phyloP scores from a whole-genome alignment of 2,113 vertebrate genomes.

The Oceanites oceanicus region DNA sequence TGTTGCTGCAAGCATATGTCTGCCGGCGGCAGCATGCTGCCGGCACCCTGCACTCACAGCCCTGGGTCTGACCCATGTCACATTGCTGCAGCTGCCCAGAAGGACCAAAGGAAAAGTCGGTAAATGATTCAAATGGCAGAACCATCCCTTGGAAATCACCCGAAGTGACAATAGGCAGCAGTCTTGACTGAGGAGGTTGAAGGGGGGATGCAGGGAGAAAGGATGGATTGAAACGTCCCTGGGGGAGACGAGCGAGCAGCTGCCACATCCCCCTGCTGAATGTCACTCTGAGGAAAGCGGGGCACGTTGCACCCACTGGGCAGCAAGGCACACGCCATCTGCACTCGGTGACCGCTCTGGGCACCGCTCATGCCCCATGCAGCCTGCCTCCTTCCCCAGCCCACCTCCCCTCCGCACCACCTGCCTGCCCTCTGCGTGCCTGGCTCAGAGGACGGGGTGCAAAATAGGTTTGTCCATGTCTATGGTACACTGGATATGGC shows the following conservation, averaged over 20 bases:
- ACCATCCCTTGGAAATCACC: not conserved
- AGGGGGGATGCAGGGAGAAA: not conserved
- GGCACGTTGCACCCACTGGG: not conserved
- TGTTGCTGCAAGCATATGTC: not conserved
- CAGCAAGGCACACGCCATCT: not conserved
- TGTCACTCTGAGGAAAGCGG: not conserved
- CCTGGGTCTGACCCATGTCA: not conserved
- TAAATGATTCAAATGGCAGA: not conserved
- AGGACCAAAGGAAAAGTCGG: not conserved
- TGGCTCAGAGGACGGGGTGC: not conserved
- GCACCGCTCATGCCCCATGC: fast-evolving
- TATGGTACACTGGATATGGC: not conserved
- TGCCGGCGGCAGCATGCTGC: not conserved
- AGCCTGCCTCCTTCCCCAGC: not conserved
- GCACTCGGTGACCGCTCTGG: fast-evolving
- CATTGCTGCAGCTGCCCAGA: not conserved
- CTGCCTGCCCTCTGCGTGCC: not conserved
- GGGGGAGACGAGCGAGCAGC: not conserved
- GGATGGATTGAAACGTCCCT: not conserved
- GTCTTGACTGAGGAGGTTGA: not conserved
- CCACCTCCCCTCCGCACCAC: fast-evolving
- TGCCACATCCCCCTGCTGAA: not conserved
- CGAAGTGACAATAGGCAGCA: not conserved
- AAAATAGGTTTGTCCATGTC: not conserved
- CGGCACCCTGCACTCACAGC: not conserved